phyloP scores from a whole-genome alignment of 2,113 vertebrate genomes.

The Thinocorus orbignyianus region DNA sequence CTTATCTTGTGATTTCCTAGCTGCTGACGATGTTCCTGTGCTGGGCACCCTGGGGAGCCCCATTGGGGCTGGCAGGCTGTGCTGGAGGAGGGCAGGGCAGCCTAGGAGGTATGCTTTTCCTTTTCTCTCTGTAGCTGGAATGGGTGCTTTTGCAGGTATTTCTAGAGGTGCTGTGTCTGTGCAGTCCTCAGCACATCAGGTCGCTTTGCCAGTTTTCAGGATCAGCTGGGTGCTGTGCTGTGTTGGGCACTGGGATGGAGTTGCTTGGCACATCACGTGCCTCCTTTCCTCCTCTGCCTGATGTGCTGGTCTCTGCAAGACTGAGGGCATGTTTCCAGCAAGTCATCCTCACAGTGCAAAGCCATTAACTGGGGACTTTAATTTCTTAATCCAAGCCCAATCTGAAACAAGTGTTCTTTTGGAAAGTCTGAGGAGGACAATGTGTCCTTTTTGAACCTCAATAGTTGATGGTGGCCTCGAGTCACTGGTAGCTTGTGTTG shows the following conservation, averaged over 20 bases:
- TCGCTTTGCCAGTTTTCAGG: fast-evolving
- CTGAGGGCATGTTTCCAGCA: neutral
- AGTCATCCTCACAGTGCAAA: neutral
- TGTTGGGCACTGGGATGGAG: fast-evolving
- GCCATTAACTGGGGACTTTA: neutral
- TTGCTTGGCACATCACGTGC: neutral
- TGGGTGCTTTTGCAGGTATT: neutral
- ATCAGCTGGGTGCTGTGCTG: neutral
- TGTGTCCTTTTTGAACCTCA: neutral
- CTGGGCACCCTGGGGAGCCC: neutral
- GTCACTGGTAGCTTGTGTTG: neutral
- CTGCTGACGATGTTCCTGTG: conserved; percentile 6
- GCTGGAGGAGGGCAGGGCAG: neutral
- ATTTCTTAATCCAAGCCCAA: neutral
- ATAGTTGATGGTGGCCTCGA: fast-evolving
- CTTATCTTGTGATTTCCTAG: neutral
- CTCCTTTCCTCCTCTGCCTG: neutral
- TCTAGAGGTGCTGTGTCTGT: neutral
- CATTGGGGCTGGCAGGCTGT: conserved; percentile 16
- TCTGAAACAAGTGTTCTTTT: neutral
- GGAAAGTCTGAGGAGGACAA: neutral
- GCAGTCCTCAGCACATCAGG: neutral
- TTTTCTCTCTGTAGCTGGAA: neutral
- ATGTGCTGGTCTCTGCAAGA: neutral
- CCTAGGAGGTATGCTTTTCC: neutral